Percentiles rank a stretch among this genome's conserved stretches.
Evolutionary conservation across 2,113 vertebrate genomes (phyloP).

Genomic region (Calonectris borealis): DNA sequence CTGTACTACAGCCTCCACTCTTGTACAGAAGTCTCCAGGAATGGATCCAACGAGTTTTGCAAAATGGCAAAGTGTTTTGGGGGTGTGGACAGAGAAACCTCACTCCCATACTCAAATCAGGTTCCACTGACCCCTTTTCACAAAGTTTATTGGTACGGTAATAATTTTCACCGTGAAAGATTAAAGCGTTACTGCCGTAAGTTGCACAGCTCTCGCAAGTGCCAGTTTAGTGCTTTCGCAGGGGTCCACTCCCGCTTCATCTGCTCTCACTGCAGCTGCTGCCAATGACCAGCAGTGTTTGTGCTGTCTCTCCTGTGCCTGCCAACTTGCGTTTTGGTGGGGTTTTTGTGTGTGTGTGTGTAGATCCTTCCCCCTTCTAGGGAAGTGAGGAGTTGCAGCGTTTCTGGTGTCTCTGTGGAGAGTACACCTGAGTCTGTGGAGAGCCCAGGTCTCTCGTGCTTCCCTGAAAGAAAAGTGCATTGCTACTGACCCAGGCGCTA

Average conservation of each 20-base stretch:
- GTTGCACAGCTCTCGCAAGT: background rate
- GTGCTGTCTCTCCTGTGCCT: background rate
- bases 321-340: background rate
- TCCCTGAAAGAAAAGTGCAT: background rate
- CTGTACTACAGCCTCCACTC: background rate
- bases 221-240: background rate
- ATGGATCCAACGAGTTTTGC: background rate
- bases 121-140: background rate
- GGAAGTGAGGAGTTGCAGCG: background rate
- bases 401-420: background rate
- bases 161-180: background rate
- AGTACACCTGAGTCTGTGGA: background rate
- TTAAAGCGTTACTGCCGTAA: accelerated
- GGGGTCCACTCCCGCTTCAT: accelerated
- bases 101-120: background rate
- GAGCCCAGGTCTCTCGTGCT: background rate
- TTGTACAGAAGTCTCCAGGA: background rate
- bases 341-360: background rate
- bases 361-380: background rate
- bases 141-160: background rate
- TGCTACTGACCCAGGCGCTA: background rate
- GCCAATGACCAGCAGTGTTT: background rate
- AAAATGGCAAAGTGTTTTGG: background rate
- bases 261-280: background rate
- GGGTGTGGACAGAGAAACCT: background rate